Evolutionary conservation across 2,797 vertebrate genomes (phyloP), one percentile per base, ranked within the genome.

Genomic region (Triplophysa yarkandensis): DNA sequence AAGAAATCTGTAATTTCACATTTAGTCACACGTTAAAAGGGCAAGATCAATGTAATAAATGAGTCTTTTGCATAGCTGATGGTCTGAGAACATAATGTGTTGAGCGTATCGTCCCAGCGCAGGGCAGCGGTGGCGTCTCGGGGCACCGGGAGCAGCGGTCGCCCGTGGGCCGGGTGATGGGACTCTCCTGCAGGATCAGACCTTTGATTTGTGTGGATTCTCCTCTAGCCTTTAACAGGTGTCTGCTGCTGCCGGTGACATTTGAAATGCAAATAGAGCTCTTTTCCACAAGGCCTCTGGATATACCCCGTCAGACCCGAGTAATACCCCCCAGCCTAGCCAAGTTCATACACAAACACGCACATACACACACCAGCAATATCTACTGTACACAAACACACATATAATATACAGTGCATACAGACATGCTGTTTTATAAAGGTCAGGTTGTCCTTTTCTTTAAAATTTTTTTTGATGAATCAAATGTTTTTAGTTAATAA

Each of bases 201-300:
- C 85, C 85, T 86, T 85, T 86, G 85, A 85, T 84, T 84, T 82
- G 69, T 48, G 82, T 76, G 70, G 74, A 82, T 83, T 76, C 68
- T 82, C 77, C 75, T 81, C 77, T 69, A 72, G 81, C 80, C 71
- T 83, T 74, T 78, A 85, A 83, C 85, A 86, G 85, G 83, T 85
- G 82, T 86, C 83, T 81, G 78, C 77, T 78, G 76, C 69, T 67
- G 79, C 69, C 75, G 21, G 66, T 85, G 83, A 85, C 85, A 84
- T 86, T 86, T 86, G 75, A 85, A 85, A 86, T 86, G 83, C 85
- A 86, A 86, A 86, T 85, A 77, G 32, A 84, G 85, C 83, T 85
- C 82, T 86, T 84, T 86, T 83, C 82, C 77, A 81, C 66, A 52
- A 77, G 80, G 76, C 79, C 69, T 57, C 76, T 36, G 69, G 79